Evolutionary conservation across 1,140 invertebrate genomes (phyloP).

Genomic region (Drosophila gunungcola): DNA sequence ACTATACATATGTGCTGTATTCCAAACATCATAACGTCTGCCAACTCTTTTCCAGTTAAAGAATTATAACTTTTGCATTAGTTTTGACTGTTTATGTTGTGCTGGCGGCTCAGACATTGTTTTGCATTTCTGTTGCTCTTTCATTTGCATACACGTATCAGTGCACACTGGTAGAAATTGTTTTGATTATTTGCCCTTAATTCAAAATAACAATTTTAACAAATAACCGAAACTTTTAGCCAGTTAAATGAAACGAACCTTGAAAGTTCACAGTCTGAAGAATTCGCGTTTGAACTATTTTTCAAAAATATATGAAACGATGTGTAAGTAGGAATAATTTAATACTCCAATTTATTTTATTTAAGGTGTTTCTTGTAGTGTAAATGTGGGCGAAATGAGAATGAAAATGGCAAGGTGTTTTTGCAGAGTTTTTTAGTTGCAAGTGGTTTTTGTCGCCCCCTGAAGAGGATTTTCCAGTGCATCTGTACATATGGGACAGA

Average conservation of each 20-base stretch:
- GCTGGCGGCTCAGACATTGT: slow-evolving; percentile 43
- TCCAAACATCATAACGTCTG: not conserved
- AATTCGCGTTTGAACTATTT: no score
- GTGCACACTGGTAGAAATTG: not conserved
- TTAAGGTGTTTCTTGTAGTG: no score
- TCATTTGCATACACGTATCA: slow-evolving; percentile 54
- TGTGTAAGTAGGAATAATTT: no score
- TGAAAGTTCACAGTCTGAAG: no score
- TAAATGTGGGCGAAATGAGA: not conserved
- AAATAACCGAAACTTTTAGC: no score
- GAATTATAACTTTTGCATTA: slow-evolving; percentile 50
- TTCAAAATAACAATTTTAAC: no score
- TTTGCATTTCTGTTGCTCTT: slow-evolving; percentile 45
- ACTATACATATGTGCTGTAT: not conserved
- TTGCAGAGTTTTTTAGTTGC: slow-evolving; percentile 45
- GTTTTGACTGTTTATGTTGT: slow-evolving; percentile 34
- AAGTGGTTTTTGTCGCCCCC: slow-evolving; percentile 39
- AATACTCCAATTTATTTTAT: no score
- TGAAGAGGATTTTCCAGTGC: slow-evolving; percentile 28
- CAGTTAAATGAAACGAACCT: no score
- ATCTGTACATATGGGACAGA: slow-evolving; percentile 48
- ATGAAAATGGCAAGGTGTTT: slow-evolving; percentile 18
- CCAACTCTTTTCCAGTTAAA: not conserved
- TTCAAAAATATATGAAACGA: no score
- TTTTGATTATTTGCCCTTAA: no score